phyloP scores from a whole-genome alignment of 2,797 vertebrate species.

The Enteromius viviparus region DNA sequence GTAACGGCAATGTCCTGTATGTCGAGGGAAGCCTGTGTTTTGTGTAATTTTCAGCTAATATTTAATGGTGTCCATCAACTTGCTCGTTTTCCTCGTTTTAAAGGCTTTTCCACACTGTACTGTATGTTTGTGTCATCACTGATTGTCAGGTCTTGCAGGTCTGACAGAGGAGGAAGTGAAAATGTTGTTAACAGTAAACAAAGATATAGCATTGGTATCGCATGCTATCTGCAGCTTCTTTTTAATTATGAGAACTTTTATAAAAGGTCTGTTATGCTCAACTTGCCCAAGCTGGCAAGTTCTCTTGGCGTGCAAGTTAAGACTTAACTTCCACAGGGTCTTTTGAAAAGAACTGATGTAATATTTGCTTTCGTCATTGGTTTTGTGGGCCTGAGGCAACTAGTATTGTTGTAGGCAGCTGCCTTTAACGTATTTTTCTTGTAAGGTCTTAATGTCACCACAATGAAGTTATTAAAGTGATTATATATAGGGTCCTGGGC shows the following conservation, averaged over 20 bases:
- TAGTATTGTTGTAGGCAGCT: constrained; percentile 49
- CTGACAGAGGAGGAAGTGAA: constrained; percentile 10
- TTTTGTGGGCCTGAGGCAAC: not conserved
- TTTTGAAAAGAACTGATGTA: constrained; percentile 42
- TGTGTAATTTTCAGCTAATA: not conserved
- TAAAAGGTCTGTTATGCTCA: not conserved
- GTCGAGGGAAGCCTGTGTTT: not conserved
- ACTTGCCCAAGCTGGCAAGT: not conserved
- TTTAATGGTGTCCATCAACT: not conserved
- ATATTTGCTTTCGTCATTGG: constrained; percentile 41
- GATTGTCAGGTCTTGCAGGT: not conserved
- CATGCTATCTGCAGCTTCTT: not conserved
- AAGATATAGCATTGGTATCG: not conserved
- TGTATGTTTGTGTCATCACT: not conserved
- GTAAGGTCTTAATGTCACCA: not conserved
- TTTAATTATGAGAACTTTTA: not conserved
- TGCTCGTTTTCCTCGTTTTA: too few species aligned
- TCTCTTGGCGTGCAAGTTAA: constrained; percentile 34
- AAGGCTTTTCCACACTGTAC: not conserved
- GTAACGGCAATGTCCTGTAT: not conserved
- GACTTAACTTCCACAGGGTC: not conserved
- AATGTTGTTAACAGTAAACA: constrained; percentile 6
- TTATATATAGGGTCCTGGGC: not conserved
- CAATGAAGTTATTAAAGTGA: not conserved
- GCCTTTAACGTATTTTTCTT: constrained; percentile 35